Percentiles rank a stretch among this genome's conserved stretches.
phyloP scores from a whole-genome alignment of 2,888 invertebrate genomes.

The Kryphioiulus occultus region DNA sequence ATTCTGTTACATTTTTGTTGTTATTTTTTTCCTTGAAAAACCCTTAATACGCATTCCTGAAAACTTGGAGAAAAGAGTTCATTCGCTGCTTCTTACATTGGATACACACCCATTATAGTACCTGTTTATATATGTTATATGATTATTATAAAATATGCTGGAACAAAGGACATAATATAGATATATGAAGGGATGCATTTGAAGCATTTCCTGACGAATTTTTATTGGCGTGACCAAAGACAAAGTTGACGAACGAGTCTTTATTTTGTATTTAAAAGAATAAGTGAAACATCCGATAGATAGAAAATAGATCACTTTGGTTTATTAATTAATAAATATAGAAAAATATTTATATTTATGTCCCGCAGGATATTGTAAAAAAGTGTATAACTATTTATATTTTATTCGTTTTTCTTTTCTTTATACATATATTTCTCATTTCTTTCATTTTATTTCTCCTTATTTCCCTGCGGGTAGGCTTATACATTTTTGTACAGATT shows the following conservation, averaged over 20 bases:
- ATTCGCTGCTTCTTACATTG: slow-evolving; percentile 35
- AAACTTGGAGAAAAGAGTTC: slow-evolving; percentile 26
- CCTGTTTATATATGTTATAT: slow-evolving; percentile 28
- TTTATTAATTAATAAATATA: slow-evolving; percentile 35
- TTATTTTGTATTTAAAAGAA: slow-evolving; percentile 35
- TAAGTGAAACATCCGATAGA: slow-evolving; percentile 27
- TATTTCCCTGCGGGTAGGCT: slow-evolving; percentile 16
- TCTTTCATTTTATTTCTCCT: not conserved
- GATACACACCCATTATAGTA: slow-evolving; percentile 31
- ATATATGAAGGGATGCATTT: not conserved
- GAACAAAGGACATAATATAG: slow-evolving; percentile 43
- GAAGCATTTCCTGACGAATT: slow-evolving; percentile 33
- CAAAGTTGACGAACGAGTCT: slow-evolving; percentile 40
- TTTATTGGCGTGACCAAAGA: slow-evolving; percentile 49
- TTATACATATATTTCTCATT: slow-evolving; percentile 1
- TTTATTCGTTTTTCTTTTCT: slow-evolving; percentile 39
- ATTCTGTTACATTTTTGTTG: not conserved
- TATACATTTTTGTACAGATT: not conserved
- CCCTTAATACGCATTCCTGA: slow-evolving; percentile 8
- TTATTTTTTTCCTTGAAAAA: not conserved
- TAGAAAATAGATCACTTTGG: slow-evolving; percentile 30
- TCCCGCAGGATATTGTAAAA: slow-evolving; percentile 46
- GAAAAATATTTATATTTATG: slow-evolving; percentile 47
- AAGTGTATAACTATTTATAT: slow-evolving; percentile 48
- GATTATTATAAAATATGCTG: slow-evolving; percentile 35